These are phyloP conservation scores for Trachemys scripta DNA, from an alignment of 2,113 vertebrate genomes.

Conservation along the genomic window DNA sequence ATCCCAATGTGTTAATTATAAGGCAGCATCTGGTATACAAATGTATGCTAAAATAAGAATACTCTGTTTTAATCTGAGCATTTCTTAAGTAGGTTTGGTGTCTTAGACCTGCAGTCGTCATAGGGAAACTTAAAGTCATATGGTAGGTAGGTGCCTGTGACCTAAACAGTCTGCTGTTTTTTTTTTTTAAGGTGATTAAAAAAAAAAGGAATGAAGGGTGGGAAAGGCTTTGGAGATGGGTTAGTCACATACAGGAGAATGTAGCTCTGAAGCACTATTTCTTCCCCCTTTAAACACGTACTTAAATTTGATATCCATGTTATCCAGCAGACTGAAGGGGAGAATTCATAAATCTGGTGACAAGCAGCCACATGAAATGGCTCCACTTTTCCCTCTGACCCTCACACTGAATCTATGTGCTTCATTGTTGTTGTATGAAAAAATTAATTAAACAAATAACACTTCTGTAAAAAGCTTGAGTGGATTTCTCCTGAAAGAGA, in stretches of 20 bases:
- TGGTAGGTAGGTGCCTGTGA: slow-evolving; percentile 39
- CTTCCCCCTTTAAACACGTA: neutral
- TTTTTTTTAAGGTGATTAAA: slow-evolving; percentile 9
- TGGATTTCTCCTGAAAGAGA: too few species aligned
- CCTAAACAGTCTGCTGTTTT: slow-evolving; percentile 45
- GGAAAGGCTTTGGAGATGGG: neutral
- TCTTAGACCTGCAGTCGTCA: slow-evolving; percentile 57
- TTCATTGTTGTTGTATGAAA: neutral
- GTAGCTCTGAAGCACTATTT: neutral
- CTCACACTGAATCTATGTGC: fast-evolving
- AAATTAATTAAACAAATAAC: neutral
- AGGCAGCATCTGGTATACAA: slow-evolving; percentile 84
- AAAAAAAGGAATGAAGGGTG: neutral
- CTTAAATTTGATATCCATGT: neutral
- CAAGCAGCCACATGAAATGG: neutral
- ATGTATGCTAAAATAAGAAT: slow-evolving; percentile 83
- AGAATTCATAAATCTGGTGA: neutral
- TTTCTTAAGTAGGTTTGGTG: slow-evolving; percentile 67
- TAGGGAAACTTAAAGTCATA: slow-evolving; percentile 64
- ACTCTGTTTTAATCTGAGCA: too few species aligned
- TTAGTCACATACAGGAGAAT: neutral
- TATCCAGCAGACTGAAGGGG: neutral
- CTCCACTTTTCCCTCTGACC: neutral
- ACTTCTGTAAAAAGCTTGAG: too few species aligned
- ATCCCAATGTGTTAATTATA: slow-evolving; percentile 84